These are phyloP conservation scores for Griposia aprilina DNA, from an alignment of 2,888 invertebrate species.

Conservation along the genomic window DNA sequence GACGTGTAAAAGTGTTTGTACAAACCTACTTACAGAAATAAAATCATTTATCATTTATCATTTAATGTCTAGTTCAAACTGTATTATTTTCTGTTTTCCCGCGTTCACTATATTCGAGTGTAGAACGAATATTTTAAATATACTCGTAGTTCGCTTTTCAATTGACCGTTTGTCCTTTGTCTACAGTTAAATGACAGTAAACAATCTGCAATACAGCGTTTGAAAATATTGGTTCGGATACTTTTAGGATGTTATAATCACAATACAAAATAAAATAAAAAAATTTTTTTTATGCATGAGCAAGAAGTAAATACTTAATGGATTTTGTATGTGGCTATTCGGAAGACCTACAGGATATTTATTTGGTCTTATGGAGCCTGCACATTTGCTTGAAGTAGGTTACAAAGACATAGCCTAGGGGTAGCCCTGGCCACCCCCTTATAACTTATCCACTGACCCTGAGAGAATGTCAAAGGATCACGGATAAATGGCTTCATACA, in stretches of 20 bases:
- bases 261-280: no score
- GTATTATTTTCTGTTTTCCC: no score
- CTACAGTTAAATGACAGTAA: no score
- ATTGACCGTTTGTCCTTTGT: conserved; percentile 30
- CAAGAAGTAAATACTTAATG: not conserved
- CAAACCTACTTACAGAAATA: no score
- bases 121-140: conserved; percentile 17
- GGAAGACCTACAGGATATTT: not conserved
- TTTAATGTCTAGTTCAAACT: no score
- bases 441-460: no score
- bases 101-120: conserved; percentile 17
- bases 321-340: not conserved
- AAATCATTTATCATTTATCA: no score
- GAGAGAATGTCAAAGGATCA: no score
- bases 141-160: conserved; percentile 18
- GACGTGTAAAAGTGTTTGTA: no score
- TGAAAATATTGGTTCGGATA: conserved; percentile 17
- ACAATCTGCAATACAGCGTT: not conserved
- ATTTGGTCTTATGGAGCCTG: not conserved
- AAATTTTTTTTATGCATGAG: not conserved
- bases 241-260: not conserved
- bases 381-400: not conserved
- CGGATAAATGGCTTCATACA: no score
- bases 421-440: no score
- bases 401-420: no score